phyloP scores from a whole-genome alignment of 2,113 vertebrate species.

The Shinisaurus crocodilurus region DNA sequence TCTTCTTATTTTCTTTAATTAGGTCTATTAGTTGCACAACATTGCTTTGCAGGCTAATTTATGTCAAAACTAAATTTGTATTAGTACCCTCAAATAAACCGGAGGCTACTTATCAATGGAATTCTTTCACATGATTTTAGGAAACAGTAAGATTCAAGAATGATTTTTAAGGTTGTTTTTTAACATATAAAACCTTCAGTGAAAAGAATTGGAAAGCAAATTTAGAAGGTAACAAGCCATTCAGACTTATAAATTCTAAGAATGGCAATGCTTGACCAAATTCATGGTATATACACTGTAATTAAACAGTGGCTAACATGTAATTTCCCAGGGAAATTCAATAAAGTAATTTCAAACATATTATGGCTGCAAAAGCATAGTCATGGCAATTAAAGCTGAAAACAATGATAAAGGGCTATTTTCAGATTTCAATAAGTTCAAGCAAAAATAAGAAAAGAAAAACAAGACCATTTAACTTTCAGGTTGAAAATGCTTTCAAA shows the following conservation, averaged over 20 bases:
- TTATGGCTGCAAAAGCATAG: not conserved
- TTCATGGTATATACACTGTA: not conserved
- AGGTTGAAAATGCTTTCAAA: not conserved
- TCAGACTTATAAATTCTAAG: slow-evolving; percentile 5
- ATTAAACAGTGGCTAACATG: not conserved
- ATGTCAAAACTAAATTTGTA: slow-evolving; percentile 33
- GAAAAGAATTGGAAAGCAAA: slow-evolving; percentile 19
- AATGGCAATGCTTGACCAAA: slow-evolving; percentile 3
- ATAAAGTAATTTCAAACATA: slow-evolving; percentile 19
- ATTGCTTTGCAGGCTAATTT: slow-evolving; percentile 39
- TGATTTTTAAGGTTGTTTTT: not conserved
- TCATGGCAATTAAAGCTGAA: not conserved
- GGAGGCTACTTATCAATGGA: slow-evolving; percentile 29
- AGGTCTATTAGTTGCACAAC: slow-evolving; percentile 5
- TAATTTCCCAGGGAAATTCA: not conserved
- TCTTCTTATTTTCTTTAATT: slow-evolving; percentile 16
- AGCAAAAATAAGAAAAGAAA: not conserved
- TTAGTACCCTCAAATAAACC: slow-evolving; percentile 13
- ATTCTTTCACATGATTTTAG: slow-evolving; percentile 20
- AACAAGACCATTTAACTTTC: not conserved
- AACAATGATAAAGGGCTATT: not conserved
- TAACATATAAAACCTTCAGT: not conserved
- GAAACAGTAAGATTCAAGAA: not conserved
- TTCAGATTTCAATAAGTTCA: not conserved
- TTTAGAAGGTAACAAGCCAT: slow-evolving; percentile 21